Evolutionary conservation across 2,888 invertebrate genomes (phyloP).

Genomic region (Aleiodes testaceus): DNA sequence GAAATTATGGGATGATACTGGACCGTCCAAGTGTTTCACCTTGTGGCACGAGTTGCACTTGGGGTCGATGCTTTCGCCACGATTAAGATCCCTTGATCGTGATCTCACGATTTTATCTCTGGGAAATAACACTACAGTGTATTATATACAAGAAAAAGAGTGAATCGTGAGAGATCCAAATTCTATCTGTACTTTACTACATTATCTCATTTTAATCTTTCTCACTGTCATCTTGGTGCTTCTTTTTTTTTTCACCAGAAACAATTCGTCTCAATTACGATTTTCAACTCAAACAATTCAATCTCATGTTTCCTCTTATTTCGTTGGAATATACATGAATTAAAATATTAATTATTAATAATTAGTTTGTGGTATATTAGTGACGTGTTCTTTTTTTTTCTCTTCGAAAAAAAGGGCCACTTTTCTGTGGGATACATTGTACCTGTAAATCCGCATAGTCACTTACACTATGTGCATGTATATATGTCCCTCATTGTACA

Average conservation of each 20-base stretch:
- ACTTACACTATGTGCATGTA: conserved; percentile 31
- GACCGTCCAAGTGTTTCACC: conserved; percentile 33
- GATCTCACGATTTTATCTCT: conserved; percentile 31
- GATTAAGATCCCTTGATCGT: conserved; percentile 26
- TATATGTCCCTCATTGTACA: conserved; percentile 11
- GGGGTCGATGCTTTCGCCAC: conserved; percentile 27
- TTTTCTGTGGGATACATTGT: not conserved
- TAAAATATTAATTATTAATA: not conserved
- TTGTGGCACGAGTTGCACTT: conserved; percentile 26
- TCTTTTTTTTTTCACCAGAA: not conserved
- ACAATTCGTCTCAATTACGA: conserved; percentile 19
- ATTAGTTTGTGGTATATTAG: too few species aligned
- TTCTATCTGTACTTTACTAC: conserved; percentile 12
- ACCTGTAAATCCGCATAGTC: conserved; percentile 28
- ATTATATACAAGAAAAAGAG: conserved; percentile 15
- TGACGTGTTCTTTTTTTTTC: not conserved
- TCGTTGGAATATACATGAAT: too few species aligned
- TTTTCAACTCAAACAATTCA: too few species aligned
- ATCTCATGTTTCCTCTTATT: not conserved
- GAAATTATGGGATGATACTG: conserved; percentile 8
- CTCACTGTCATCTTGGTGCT: conserved; percentile 6
- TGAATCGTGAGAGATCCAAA: conserved; percentile 28
- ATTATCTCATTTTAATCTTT: conserved; percentile 17
- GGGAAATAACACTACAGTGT: conserved; percentile 16
- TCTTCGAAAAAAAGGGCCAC: not conserved